Evolutionary conservation across 2,888 invertebrate species (phyloP).

Genomic region (Heliconius cydno): DNA sequence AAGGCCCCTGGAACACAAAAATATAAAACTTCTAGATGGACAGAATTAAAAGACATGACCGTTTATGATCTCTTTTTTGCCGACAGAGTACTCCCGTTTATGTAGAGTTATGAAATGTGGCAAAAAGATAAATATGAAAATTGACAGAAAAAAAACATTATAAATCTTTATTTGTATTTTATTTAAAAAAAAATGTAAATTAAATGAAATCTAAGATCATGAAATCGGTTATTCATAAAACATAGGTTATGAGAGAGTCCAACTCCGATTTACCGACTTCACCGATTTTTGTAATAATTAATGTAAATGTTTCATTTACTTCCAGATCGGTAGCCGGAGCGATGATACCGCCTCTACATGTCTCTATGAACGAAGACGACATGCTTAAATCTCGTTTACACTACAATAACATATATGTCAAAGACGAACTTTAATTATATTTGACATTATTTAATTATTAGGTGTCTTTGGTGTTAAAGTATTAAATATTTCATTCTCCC

Average conservation of each 20-base stretch:
- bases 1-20: neutral
- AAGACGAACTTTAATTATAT: constrained; percentile 14
- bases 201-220: too few relatives aligned
- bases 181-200: too few relatives aligned
- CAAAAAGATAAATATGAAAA: too few relatives aligned
- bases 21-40: too few relatives aligned
- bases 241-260: too few relatives aligned
- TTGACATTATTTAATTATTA: neutral
- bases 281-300: too few relatives aligned
- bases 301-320: neutral
- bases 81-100: too few relatives aligned
- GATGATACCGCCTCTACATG: constrained; percentile 85
- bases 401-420: constrained; percentile 79
- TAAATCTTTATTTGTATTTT: too few relatives aligned
- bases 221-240: too few relatives aligned
- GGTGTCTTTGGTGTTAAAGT: neutral
- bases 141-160: too few relatives aligned
- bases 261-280: too few relatives aligned
- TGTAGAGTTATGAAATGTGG: too few relatives aligned
- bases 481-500: neutral
- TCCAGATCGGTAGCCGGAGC: constrained; percentile 85
- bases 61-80: neutral
- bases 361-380: constrained; percentile 84
- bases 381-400: constrained; percentile 80
- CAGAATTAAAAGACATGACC: neutral